Base-by-base conservation (phyloP, 2,888 invertebrate species). In the Druceiella hillmani region DNA sequence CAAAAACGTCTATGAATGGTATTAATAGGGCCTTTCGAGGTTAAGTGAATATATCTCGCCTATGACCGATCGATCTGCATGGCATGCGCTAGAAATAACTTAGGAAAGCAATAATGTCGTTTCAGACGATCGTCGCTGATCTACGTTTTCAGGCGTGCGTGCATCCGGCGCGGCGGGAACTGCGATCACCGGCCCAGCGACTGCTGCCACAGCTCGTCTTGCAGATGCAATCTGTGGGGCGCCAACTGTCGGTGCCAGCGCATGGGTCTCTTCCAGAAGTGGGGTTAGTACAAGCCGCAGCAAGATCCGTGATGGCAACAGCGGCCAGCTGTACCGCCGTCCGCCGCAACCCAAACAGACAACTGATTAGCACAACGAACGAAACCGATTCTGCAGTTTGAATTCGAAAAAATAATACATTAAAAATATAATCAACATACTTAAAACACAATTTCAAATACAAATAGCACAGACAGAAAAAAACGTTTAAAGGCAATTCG, bases 161-260 rank as follows among this genome's bases (percentile, higher is more conserved):
- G 89, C 73, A 76, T 89, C 52, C 76, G 80, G 53, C 81, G 88
- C 47, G 85, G 85, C 4, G 85, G 84, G 47, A 85, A 83, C 68
- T 90, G 89, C 66, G 88, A 89, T 64, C 85, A 87, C 61, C 77
- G 87, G 44, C 84, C 84, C 7, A 82, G 83, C 46, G 87, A 87
- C 63, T 89, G 89, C 74, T 89, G 89, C 74, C 81, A 82, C 70
- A 86, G 83, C 53, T 84, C 86, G 47, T 83, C 87, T 47, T 90
- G 89, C 66, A 78, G 89, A 46, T 90, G 89, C 76, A 89, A 89
- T 65, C 74, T 89, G 34, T 90, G 88, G 88, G 88, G 89, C 43
- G 81, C 85, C 59, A 89, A 90, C 73, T 89, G 89, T 64, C 78
- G 84, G 55, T 90, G 89, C 64, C 88, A 89, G 64, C 79, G 89